Evolutionary conservation across 2,797 vertebrate species (phyloP).

Genomic region (Merluccius polli): DNA sequence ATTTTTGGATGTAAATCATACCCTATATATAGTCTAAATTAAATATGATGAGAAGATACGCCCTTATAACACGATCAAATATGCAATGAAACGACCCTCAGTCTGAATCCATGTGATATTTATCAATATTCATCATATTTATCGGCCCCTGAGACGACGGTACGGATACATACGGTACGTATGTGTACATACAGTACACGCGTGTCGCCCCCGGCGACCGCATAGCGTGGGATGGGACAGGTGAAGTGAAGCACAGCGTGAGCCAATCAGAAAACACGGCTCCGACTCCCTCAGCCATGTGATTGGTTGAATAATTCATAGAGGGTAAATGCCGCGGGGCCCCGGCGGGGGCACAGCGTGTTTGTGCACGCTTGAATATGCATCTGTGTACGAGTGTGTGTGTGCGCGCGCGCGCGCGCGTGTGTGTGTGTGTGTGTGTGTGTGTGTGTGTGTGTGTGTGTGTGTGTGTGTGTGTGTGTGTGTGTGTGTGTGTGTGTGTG

Average conservation of each 20-base stretch:
- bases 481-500: too few relatives aligned
- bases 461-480: not conserved
- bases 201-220: constrained; percentile 43
- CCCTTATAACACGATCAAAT: too few relatives aligned
- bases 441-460: not conserved
- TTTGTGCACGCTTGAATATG: constrained; percentile 12
- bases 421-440: not conserved
- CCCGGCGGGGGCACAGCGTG: constrained; percentile 26
- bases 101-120: too few relatives aligned
- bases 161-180: constrained; percentile 9
- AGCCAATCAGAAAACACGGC: constrained; percentile 55
- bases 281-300: constrained; percentile 61
- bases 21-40: too few relatives aligned
- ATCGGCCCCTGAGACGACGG: too few relatives aligned
- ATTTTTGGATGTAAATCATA: too few relatives aligned
- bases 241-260: constrained; percentile 55
- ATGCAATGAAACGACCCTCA: too few relatives aligned
- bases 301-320: constrained; percentile 73
- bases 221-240: constrained; percentile 57
- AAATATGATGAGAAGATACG: too few relatives aligned
- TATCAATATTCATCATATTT: too few relatives aligned
- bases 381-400: constrained; percentile 27
- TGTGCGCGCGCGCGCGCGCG: too few relatives aligned
- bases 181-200: constrained; percentile 19
- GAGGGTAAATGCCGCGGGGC: constrained; percentile 34